Evolutionary conservation across 2,113 vertebrate species (phyloP), one percentile per base, ranked within the genome.

Genomic region (Melanerpes aurifrons): DNA sequence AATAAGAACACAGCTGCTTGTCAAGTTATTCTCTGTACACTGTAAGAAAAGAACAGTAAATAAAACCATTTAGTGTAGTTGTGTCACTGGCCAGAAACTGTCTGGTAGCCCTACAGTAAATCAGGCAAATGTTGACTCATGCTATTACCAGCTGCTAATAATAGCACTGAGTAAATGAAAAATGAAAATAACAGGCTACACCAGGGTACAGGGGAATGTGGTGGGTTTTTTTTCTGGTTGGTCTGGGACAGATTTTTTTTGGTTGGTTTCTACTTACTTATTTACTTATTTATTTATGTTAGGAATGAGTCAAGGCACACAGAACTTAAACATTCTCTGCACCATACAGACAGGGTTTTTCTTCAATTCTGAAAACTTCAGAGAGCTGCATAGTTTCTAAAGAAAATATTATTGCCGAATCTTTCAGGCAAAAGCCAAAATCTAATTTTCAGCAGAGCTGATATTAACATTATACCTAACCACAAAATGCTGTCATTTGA

Each of bases 401-500:
- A 91, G 53, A 58, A 95, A 94, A 92, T 14, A 90, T 87, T 94
- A 90, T 67, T 92, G 93, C 74, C 80, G 89, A 95, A 71, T 62
- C 58, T 85, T 95, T 96, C 76, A 90, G 85, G 54, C 81, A 89
- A 82, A 96, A 95, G 78, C 67, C 61, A 97, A 96, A 96, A 92
- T 71, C 54, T 67, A 6, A 87, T 94, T 97, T 96, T 84, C 75
- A 94, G 68, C n/a, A 91, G 57, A 95, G 59, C 13, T 82, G 63
- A 96, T 68, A 77, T 94, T 92, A 96, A 90, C 82, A 92, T 86
- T 89, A 75, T 25, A 95, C 48, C 91, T 95, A 91, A 92, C 47
- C 59, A 90, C 89, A 94, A 94, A 96, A 96, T 54, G 89, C 20
- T 91, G 91, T 92, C 74, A 93, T 85, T 69, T 87, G 32, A 96